Evolutionary conservation across 1,140 invertebrate genomes (phyloP).

Genomic region (Lepidurus arcticus): DNA sequence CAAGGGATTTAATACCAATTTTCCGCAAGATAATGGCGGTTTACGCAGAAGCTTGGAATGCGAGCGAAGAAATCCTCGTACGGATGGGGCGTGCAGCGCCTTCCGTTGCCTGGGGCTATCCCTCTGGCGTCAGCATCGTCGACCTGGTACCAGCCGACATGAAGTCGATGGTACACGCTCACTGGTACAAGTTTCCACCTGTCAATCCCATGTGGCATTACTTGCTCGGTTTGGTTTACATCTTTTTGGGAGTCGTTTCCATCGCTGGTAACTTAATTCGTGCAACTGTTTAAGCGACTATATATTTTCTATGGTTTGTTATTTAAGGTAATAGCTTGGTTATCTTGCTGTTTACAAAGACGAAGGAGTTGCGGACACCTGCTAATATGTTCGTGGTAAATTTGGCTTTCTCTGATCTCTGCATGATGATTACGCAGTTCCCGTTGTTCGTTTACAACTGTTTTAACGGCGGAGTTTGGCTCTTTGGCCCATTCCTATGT

Average conservation of each 20-base stretch:
- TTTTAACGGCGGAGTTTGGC: conserved; percentile 51
- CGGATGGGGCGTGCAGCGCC: neutral
- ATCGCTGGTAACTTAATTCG: conserved; percentile 25
- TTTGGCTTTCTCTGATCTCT: conserved; percentile 74
- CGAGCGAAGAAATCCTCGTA: neutral
- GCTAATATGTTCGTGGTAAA: conserved; percentile 87
- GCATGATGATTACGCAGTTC: conserved; percentile 66
- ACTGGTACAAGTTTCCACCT: conserved; percentile 43
- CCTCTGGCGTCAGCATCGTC: conserved; percentile 27
- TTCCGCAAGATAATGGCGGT: neutral
- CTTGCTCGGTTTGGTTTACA: conserved; percentile 40
- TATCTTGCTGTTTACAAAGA: conserved; percentile 52
- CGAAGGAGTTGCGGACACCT: conserved; percentile 73
- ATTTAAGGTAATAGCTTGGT: conserved; percentile 32
- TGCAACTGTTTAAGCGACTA: neutral
- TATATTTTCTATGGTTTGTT: neutral
- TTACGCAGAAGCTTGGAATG: neutral
- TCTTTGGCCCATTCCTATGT: conserved; percentile 42
- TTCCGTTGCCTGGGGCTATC: conserved; percentile 1
- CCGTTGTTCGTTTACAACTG: conserved; percentile 52
- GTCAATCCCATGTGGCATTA: conserved; percentile 45
- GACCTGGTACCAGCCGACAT: conserved; percentile 41
- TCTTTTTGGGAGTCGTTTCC: conserved; percentile 27
- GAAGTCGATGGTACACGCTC: conserved; percentile 40
- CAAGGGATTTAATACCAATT: neutral